Percentiles rank a stretch among this genome's conserved stretches.
Conservation (phyloP, 2,888 invertebrate species). For the Cabera pusaria region DNA sequence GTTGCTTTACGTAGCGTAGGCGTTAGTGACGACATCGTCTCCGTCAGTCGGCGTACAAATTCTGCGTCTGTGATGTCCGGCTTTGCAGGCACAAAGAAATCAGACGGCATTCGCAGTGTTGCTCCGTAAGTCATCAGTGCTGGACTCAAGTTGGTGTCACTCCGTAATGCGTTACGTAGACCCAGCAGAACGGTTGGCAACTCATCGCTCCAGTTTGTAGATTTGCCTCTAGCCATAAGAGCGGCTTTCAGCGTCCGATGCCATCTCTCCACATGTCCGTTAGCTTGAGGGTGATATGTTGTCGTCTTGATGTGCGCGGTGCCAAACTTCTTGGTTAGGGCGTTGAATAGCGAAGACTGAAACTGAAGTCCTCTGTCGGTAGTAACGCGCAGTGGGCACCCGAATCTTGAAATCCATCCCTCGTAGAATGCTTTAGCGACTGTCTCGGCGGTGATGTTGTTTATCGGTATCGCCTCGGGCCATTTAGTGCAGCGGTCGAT, state of each 20-base stretch:
- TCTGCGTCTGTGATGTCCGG: conserved; percentile 1
- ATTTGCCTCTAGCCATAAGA: conserved; percentile 13
- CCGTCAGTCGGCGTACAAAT: background rate
- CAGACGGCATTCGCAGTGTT: background rate
- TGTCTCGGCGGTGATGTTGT: no score
- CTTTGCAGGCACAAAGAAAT: conserved; percentile 2
- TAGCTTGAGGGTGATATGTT: conserved; percentile 26
- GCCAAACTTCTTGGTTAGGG: background rate
- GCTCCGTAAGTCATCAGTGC: conserved; percentile 10
- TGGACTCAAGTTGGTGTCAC: conserved; percentile 23
- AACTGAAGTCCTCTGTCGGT: no score
- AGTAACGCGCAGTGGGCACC: no score
- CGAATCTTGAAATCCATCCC: no score
- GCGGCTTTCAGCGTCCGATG: conserved; percentile 30
- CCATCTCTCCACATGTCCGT: conserved; percentile 29
- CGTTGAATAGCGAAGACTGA: background rate
- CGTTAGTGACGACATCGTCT: background rate
- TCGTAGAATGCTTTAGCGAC: no score
- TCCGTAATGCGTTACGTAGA: conserved; percentile 19
- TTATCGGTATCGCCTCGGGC: no score
- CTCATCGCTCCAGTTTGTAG: conserved; percentile 18
- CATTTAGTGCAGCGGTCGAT: no score
- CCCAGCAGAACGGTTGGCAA: conserved; percentile 25
- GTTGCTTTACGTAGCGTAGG: background rate
- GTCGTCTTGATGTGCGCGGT: no score